Percentiles rank a stretch among this genome's conserved stretches.
phyloP scores from a whole-genome alignment of 2,113 vertebrate species.

The Zootoca vivipara region DNA sequence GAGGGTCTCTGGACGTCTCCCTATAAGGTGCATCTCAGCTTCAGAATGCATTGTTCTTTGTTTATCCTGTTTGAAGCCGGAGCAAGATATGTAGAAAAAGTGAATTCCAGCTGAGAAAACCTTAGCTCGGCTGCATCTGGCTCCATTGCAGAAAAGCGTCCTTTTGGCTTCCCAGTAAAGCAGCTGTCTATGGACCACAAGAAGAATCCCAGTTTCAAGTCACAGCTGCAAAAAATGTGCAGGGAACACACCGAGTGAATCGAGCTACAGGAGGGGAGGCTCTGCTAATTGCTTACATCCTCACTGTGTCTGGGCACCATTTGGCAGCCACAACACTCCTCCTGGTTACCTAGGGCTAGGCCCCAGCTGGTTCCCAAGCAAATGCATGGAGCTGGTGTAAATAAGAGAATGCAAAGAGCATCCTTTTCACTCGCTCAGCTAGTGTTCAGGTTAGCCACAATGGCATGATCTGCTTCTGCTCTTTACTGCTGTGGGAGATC shows the following conservation, averaged over 20 bases:
- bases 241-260: neutral
- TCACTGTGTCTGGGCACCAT: conserved; percentile 29
- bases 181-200: conserved; percentile 15
- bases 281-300: conserved; percentile 32
- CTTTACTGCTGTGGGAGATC: conserved; percentile 5
- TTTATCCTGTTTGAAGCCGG: conserved; percentile 27
- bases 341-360: conserved; percentile 1
- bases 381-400: neutral
- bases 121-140: conserved; percentile 23
- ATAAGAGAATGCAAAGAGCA: conserved; percentile 36
- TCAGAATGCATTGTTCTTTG: fast-evolving
- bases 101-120: conserved; percentile 26
- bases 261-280: conserved; percentile 1
- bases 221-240: conserved; percentile 25
- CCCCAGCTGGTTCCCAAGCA: conserved; percentile 26
- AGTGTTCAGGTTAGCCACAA: conserved; percentile 40
- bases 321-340: neutral
- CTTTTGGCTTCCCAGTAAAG: conserved; percentile 29
- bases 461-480: neutral
- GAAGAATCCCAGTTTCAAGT: conserved; percentile 35
- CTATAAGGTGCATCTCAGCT: neutral
- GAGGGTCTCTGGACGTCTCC: neutral
- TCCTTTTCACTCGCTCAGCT: conserved; percentile 21
- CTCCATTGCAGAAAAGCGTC: neutral
- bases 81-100: conserved; percentile 16